Evolutionary conservation across 2,888 invertebrate genomes (phyloP).

Genomic region (Thalpophila matura): DNA sequence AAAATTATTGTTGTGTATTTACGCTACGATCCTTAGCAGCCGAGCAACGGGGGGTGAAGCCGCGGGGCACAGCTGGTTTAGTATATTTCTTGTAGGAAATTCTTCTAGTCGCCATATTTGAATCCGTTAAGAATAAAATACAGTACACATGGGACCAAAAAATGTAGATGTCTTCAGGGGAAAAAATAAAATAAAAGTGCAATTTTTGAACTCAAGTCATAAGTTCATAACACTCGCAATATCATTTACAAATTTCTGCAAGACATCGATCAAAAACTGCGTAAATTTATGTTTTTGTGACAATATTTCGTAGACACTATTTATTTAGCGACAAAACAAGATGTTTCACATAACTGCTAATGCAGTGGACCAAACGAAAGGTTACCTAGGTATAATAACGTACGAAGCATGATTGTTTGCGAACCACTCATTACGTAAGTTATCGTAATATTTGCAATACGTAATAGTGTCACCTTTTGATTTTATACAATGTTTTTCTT

Average conservation of each 20-base stretch:
- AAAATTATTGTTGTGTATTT: too few relatives aligned
- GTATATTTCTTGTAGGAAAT: not conserved
- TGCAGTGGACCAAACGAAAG: slow-evolving; percentile 29
- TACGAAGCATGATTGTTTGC: slow-evolving; percentile 26
- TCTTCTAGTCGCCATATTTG: too few relatives aligned
- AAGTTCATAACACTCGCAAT: too few relatives aligned
- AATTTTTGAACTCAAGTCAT: too few relatives aligned
- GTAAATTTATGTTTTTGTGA: slow-evolving; percentile 19
- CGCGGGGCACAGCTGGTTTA: too few relatives aligned
- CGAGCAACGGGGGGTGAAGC: too few relatives aligned
- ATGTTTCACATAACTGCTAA: slow-evolving; percentile 25
- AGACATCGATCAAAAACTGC: not conserved
- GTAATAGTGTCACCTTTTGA: slow-evolving; percentile 4
- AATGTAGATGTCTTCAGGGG: too few relatives aligned
- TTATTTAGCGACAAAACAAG: slow-evolving; percentile 32
- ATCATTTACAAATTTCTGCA: slow-evolving; percentile 13
- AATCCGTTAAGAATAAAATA: too few relatives aligned
- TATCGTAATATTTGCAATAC: slow-evolving; percentile 37
- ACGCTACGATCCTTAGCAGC: too few relatives aligned
- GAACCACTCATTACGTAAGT: slow-evolving; percentile 30
- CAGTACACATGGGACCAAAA: too few relatives aligned
- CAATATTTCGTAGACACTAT: slow-evolving; percentile 22
- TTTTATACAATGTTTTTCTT: slow-evolving; percentile 6
- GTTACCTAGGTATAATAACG: slow-evolving; percentile 33
- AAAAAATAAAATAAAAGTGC: too few relatives aligned